Base-by-base conservation (phyloP, 2,888 invertebrate genomes). In the Miltochrista miniata region DNA sequence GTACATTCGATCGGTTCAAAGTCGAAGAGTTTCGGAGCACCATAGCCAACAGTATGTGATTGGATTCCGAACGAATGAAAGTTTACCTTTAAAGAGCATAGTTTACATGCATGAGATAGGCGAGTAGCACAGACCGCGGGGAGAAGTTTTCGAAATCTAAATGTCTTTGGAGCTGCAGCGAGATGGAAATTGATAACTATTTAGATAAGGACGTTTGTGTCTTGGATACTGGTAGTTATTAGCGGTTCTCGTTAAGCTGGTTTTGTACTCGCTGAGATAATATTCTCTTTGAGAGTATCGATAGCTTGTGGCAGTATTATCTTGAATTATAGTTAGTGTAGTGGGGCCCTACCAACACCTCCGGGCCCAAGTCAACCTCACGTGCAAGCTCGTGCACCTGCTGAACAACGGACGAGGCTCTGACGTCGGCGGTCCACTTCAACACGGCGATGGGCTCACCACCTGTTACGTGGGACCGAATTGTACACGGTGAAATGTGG, bases 51-150 rank as follows among this genome's bases (percentile, higher is more conserved):
- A 77, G 76, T 78, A 78, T 75, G 79, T 83, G 86, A 86, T 87
- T 87, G 84, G 77, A 82, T 83, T 83, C 68, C 69, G 60, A 72
- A 73, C 73, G 72, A 72, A 82, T 77, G 79, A 82, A 85, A 85
- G 81, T 86, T 86, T 78, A 74, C 68, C 70, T 56, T 56, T 79
- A 79, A 80, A 82, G 79, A 76, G 76, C 76, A 81, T 82, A 84
- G 81, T 69, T 67, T 62, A 62, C 56, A 62, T 69, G 67, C 52
- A 54, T 37, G 49, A 40, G 47, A 39, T 64, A 45, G 49, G 54
- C 48, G 61, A 50, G 43, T 40, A 54, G 46, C 51, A 30, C 35
- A 36, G 18, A 42, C 30, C 14, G 30, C 14, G 15, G 48, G 29
- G 39, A 18, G 49, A 56, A 68, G 54, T 65, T 68, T 54, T 49